These are phyloP conservation scores for Pangasius larnaudii DNA, from an alignment of 2,797 vertebrate species.

Conservation along the genomic window DNA sequence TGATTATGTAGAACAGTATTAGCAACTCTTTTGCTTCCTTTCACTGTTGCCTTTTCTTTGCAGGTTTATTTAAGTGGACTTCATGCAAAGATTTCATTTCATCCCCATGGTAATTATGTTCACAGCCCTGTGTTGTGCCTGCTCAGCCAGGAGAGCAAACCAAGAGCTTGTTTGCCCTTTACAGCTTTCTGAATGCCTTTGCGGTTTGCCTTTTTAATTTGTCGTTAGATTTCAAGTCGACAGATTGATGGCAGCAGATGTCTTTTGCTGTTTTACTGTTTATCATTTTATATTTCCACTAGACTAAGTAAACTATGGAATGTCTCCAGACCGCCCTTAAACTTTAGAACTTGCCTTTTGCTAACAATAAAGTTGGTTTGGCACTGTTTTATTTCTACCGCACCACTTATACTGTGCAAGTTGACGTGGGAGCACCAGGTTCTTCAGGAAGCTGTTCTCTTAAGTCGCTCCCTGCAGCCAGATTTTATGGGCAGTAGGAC, in stretches of 20 bases:
- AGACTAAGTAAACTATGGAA: background rate
- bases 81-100: background rate
- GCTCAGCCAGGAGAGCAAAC: slow-evolving; percentile 10
- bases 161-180: slow-evolving; percentile 12
- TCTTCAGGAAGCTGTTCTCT: slow-evolving; percentile 27
- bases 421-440: background rate
- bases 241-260: background rate
- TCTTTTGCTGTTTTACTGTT: background rate
- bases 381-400: slow-evolving; percentile 4
- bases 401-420: slow-evolving; percentile 9
- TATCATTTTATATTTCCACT: background rate
- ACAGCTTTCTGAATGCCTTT: background rate
- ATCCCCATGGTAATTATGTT: slow-evolving; percentile 25
- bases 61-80: slow-evolving; percentile 1
- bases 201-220: slow-evolving; percentile 5
- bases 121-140: background rate
- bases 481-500: slow-evolving; percentile 42
- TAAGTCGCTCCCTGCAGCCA: slow-evolving; percentile 15
- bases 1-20: slow-evolving; percentile 31
- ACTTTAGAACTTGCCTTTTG: background rate
- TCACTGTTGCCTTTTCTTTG: slow-evolving; percentile 7
- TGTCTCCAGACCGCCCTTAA: background rate
- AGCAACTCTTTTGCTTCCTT: background rate
- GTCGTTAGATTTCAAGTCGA: background rate
- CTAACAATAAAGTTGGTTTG: background rate